Evolutionary conservation across 37 sponge, comb jelly and placozoan species (phyloP).

Genomic region (Theonella swinhoei): DNA sequence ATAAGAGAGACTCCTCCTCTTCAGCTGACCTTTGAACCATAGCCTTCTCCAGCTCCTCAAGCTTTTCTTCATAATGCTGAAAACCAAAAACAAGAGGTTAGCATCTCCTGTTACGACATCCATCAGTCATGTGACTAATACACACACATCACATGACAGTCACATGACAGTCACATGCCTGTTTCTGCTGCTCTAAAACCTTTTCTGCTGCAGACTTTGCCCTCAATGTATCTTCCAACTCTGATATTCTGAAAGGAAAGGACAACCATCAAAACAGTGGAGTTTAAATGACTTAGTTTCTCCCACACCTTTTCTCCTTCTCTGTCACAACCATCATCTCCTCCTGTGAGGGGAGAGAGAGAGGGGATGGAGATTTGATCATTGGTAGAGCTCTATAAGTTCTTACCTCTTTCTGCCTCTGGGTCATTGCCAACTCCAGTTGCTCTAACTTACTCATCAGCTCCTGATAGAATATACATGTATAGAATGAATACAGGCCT

Average conservation of each 20-base stretch:
- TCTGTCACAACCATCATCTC: conserved; percentile 2
- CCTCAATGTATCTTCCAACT: conserved; percentile 14
- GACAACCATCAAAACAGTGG: background rate
- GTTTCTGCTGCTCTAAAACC: conserved; percentile 33
- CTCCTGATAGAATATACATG: conserved; percentile 12
- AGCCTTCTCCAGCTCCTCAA: conserved; percentile 33
- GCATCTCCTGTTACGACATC: background rate
- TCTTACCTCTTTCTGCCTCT: conserved; percentile 29
- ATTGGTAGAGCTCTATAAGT: background rate
- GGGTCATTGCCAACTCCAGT: conserved; percentile 9
- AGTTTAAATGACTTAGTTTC: background rate
- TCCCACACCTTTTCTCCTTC: conserved; percentile 10
- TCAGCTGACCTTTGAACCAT: too few relatives aligned
- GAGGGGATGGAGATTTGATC: background rate
- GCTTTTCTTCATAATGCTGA: conserved; percentile 14
- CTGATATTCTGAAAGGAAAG: conserved; percentile 9
- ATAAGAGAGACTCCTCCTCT: too few relatives aligned
- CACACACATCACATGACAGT: too few relatives aligned
- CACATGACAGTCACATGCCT: too few relatives aligned
- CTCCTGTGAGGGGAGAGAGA: background rate
- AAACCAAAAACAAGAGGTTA: background rate
- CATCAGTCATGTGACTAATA: conserved; percentile 7
- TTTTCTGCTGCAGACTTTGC: background rate
- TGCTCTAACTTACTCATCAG: conserved; percentile 33
- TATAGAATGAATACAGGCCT: too few relatives aligned